These are phyloP conservation scores for Camponotus fellah DNA, from an alignment of 2,888 invertebrate genomes.

Conservation along the genomic window DNA sequence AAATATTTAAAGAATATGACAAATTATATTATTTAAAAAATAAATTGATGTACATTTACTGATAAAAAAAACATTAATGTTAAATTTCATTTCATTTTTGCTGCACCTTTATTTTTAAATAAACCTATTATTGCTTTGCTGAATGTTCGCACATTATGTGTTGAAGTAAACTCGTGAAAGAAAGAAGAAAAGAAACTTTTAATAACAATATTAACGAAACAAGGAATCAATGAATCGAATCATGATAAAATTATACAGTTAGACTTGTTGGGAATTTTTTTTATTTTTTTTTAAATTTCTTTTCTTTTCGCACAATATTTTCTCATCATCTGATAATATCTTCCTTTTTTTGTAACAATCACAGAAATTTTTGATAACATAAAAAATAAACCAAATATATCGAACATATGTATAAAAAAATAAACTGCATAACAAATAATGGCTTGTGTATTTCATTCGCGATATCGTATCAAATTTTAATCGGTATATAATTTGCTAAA, in stretches of 20 bases:
- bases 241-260: conserved; percentile 20
- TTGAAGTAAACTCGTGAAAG: not conserved
- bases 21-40: not conserved
- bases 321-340: not conserved
- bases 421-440: not conserved
- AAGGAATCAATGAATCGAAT: conserved; percentile 37
- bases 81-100: conserved; percentile 1
- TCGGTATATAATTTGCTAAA: not conserved
- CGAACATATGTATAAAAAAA: conserved; percentile 9
- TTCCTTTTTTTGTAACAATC: not conserved
- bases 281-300: not conserved
- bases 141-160: not conserved
- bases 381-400: not conserved
- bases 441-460: not conserved
- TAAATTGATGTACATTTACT: conserved; percentile 13
- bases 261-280: not conserved
- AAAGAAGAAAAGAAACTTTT: conserved; percentile 23
- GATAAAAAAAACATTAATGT: not conserved
- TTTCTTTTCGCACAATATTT: conserved; percentile 13
- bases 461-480: not conserved
- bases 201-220: conserved; percentile 34
- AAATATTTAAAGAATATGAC: not conserved
- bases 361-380: not conserved
- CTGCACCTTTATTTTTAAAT: not conserved
- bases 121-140: not conserved